Base-by-base conservation (phyloP, 1,140 invertebrate species). In the Macrostomum lignano region DNA sequence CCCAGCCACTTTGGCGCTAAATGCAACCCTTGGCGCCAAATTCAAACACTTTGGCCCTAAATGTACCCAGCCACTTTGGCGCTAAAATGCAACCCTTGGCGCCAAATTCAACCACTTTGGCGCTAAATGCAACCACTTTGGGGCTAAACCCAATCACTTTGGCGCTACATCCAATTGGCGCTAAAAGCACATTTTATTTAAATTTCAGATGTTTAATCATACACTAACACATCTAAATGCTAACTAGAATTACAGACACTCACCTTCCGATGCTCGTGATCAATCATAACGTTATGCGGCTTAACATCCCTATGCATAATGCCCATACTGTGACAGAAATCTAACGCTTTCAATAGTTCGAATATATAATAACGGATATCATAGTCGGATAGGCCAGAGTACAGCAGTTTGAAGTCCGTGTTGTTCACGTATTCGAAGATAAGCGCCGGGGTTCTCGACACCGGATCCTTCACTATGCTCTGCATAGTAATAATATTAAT, bases 271-370 rank as follows among this genome's bases (percentile, higher is more conserved):
- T 81, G 88, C 65, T 94, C 82, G 65, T 94, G 86, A 63, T 98
- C 86, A 37, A 98, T 96, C 86, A 96, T 96, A 24, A 96, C 86
- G 65, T 98, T 98, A 60, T 98, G 88, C 44, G 88, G 88, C 60
- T 98, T 64, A 11, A 64, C 84, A 68, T 93, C 84, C 56, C 84
- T 65, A 65, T 98, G 88, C 88, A 98, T 98, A 46, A 98, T 96
- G 44, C 88, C 88, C 82, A 93, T 91, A 65, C 82, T 91, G 63
- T 98, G 88, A 65, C 88, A 96, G 58, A 84, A 98, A 64, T 98
- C 86, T 60, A 96, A 65, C 45, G 86, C 88, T 67, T 78, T 79
- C 44, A 84, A 61, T 44, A 84, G 62, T 63, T 84, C 77, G 61
- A 73, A 79, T 40, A 81, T 62, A 58, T 84, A 84, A 60, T 69